Conservation (phyloP, 2,888 invertebrate species). For the Phalera bucephala region DNA sequence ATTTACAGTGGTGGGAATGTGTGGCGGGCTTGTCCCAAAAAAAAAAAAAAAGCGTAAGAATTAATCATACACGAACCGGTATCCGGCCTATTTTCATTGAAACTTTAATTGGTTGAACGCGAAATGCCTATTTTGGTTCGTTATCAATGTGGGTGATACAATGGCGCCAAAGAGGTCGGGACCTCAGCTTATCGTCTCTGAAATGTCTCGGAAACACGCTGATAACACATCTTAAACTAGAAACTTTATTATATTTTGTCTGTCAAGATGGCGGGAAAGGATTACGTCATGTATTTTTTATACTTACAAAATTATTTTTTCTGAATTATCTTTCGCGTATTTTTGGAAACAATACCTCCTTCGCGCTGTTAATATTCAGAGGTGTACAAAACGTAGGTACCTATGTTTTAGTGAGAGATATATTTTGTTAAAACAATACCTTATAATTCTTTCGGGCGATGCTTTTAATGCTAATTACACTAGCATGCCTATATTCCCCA, state of each 20-base stretch:
- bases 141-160: slow-evolving; percentile 35
- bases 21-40: too few relatives aligned
- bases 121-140: slow-evolving; percentile 25
- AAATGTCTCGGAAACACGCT: slow-evolving; percentile 33
- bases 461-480: too few relatives aligned
- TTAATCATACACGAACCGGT: slow-evolving; percentile 16
- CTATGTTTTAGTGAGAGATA: too few relatives aligned
- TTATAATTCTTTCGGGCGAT: too few relatives aligned
- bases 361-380: too few relatives aligned
- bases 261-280: slow-evolving; percentile 15
- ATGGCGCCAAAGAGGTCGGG: slow-evolving; percentile 50
- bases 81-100: slow-evolving; percentile 34
- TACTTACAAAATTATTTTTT: slow-evolving; percentile 2
- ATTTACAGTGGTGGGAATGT: too few relatives aligned
- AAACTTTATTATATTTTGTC: slow-evolving; percentile 29
- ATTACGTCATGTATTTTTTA: slow-evolving; percentile 21
- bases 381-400: too few relatives aligned
- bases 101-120: slow-evolving; percentile 29
- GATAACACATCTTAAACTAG: slow-evolving; percentile 36
- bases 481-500: too few relatives aligned
- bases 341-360: too few relatives aligned
- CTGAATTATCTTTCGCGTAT: too few relatives aligned
- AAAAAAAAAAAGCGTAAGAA: too few relatives aligned
- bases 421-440: too few relatives aligned
- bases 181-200: slow-evolving; percentile 32